phyloP scores from a whole-genome alignment of 2,113 vertebrate genomes.

The Takifugu flavidus region DNA sequence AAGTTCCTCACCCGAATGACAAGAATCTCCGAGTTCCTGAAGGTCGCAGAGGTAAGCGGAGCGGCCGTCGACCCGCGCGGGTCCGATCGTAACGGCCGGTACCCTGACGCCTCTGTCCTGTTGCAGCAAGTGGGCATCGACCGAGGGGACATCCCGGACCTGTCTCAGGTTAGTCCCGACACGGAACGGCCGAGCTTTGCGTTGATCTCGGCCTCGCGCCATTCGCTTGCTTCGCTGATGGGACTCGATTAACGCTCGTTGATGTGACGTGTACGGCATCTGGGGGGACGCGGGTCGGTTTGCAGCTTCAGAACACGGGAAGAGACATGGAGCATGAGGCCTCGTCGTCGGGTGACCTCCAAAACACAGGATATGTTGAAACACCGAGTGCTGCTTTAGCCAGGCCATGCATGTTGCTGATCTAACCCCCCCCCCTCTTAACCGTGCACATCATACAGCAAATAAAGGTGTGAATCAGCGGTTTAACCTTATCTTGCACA shows the following conservation, averaged over 20 bases:
- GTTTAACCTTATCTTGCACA: not conserved
- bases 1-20: constrained; percentile 97
- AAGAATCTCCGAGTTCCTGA: constrained; percentile 94
- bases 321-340: too few species aligned
- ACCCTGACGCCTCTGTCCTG: not conserved
- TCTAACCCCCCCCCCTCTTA: constrained; percentile 15
- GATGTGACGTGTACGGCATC: too few species aligned
- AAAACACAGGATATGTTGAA: not conserved
- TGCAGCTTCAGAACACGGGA: too few species aligned
- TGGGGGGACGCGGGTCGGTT: too few species aligned
- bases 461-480: constrained; percentile 61
- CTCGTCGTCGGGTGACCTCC: too few species aligned
- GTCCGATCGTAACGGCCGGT: too few species aligned
- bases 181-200: not conserved
- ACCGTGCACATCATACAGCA: constrained; percentile 57
- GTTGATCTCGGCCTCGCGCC: too few species aligned
- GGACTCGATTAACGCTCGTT: too few species aligned
- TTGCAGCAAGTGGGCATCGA: constrained; percentile 96
- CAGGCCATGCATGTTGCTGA: constrained; percentile 38
- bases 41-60: constrained; percentile 88
- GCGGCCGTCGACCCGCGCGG: not conserved
- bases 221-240: too few species aligned
- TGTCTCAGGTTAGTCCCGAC: constrained; percentile 84
- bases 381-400: constrained; percentile 7
- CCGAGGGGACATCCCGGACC: constrained; percentile 94